These are phyloP conservation scores for Himalopsyche phryganea DNA, from an alignment of 1,140 invertebrate species.

Conservation along the genomic window DNA sequence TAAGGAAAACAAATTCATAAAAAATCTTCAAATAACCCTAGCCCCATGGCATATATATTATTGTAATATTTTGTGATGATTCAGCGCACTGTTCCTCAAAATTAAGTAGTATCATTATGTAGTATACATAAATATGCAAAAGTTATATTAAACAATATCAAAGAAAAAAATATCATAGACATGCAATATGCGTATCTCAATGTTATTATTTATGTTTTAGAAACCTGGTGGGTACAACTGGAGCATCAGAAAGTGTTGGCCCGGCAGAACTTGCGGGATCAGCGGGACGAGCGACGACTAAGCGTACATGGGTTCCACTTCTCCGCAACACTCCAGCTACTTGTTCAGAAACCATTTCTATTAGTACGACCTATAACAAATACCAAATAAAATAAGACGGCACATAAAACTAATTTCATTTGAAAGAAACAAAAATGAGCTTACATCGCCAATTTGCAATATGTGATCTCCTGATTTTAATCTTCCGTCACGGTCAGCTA, in stretches of 20 bases:
- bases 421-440: no score
- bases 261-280: constrained; percentile 65
- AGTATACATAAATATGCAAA: no score
- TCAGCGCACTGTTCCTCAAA: no score
- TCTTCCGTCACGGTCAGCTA: constrained; percentile 90
- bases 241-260: constrained; percentile 64
- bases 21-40: no score
- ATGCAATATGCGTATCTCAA: no score
- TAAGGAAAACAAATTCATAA: no score
- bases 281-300: constrained; percentile 87
- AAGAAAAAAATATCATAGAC: no score
- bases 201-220: not conserved
- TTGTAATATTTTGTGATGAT: no score
- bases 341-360: constrained; percentile 95
- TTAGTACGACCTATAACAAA: constrained; percentile 81
- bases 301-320: constrained; percentile 85
- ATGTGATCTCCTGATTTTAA: constrained; percentile 95
- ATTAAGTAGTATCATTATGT: no score
- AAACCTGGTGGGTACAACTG: constrained; percentile 57
- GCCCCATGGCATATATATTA: no score
- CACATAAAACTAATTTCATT: no score
- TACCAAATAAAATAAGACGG: not conserved
- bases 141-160: no score
- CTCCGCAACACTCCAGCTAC: constrained; percentile 94
- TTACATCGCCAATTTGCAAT: constrained; percentile 85